A percentile compares a stretch with the other conserved stretches of the same genome.
These are phyloP conservation scores for Poeciliopsis presidionis DNA, from an alignment of 2,797 vertebrate genomes.

Conservation along the genomic window DNA sequence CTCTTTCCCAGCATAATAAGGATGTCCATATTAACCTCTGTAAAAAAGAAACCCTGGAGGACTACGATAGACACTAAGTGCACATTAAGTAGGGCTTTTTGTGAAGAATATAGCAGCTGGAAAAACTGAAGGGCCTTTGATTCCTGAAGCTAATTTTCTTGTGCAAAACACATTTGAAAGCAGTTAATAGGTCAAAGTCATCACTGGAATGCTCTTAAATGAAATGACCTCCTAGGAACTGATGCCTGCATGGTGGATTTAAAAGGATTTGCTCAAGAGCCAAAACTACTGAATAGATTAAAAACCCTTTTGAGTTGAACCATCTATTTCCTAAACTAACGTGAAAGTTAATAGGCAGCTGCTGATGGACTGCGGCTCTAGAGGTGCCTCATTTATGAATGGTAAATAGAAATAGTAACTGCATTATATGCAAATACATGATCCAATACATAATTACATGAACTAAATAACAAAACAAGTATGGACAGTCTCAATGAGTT, in stretches of 20 bases:
- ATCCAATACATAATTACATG: neutral
- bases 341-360: neutral
- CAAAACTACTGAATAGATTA: constrained; percentile 2
- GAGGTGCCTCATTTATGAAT: neutral
- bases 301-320: neutral
- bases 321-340: neutral
- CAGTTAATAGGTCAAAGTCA: constrained; percentile 44
- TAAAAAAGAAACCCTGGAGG: constrained; percentile 53
- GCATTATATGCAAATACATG: neutral
- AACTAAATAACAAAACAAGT: neutral
- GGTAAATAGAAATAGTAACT: neutral
- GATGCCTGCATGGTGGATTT: constrained; percentile 36
- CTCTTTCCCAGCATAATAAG: constrained; percentile 16
- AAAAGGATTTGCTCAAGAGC: constrained; percentile 22
- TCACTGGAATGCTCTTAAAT: constrained; percentile 59
- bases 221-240: constrained; percentile 53
- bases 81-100: constrained; percentile 40
- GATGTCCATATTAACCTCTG: constrained; percentile 29
- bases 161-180: constrained; percentile 37
- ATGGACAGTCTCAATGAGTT: neutral
- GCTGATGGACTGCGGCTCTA: neutral
- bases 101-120: constrained; percentile 33
- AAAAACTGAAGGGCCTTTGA: constrained; percentile 15
- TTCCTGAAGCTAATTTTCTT: constrained; percentile 35
- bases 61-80: constrained; percentile 27